Base-by-base conservation (phyloP, 2,113 vertebrate species). In the Turdus rufiventris region DNA sequence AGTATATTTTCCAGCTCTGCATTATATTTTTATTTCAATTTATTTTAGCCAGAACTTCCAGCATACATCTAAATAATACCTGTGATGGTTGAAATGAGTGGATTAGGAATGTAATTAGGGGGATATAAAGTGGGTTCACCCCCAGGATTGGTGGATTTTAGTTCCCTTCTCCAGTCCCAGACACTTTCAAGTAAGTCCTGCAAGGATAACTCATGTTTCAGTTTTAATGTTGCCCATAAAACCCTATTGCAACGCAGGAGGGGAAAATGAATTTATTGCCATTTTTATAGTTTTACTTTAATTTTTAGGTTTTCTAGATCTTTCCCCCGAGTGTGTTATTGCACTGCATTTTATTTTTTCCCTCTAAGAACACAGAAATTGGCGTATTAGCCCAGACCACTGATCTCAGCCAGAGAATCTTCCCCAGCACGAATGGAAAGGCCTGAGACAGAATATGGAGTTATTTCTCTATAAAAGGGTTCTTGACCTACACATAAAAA, bases 21-120 rank as follows among this genome's bases (percentile, higher is more conserved):
- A 73, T 96, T 97, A 88, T 92, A 94, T 94, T 97, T 97, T 97
- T 97, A 98, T 97, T 97, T 97, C 97, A 81, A 96, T 97, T 97
- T 98, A 93, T 96, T 97, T 97, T 97, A 95, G 93, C 79, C 76
- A 47, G 96, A 95, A 95, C 66, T 17, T 71, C 83, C 86, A 74
- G 88, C 94, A 94, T 96, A 85, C 92, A 96, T 96, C 97, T 96
- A 95, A 97, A 96, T 96, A 97, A 96, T 58, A 71, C 86, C 76
- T 65, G 4, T 5, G 26, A 53, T 88, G 54, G 87, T 75, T 95
- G 74, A 94, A 94, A 94, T 53, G 62, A 89, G 74, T 50, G 84
- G 65, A 77, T 95, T 88, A 91, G 95, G 83, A 68, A 76, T 68
- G 87, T 45, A 94, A 95, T 96, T 95, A 93, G 89, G 76, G 71